Evolutionary conservation across 2,888 invertebrate genomes (phyloP).

Genomic region (Muscina levida): DNA sequence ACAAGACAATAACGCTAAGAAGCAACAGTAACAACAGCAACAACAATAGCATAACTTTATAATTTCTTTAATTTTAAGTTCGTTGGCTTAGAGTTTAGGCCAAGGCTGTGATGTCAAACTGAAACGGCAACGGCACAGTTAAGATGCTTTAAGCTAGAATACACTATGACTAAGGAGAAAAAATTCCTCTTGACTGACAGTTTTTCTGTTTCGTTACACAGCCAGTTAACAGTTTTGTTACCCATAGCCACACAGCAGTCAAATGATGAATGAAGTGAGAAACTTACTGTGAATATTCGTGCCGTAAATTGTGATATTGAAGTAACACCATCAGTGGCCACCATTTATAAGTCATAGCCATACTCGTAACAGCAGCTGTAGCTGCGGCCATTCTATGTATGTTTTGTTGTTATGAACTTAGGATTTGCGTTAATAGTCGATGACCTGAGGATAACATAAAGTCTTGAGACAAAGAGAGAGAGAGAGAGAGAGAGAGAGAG

Average conservation of each 20-base stretch:
- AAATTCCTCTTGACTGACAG: slow-evolving; percentile 7
- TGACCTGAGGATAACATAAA: slow-evolving; percentile 9
- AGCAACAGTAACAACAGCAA: too few species aligned
- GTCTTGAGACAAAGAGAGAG: too few species aligned
- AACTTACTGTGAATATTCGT: too few species aligned
- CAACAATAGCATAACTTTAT: too few species aligned
- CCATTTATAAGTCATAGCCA: slow-evolving; percentile 17
- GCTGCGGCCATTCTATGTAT: too few species aligned
- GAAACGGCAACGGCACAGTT: slow-evolving; percentile 44
- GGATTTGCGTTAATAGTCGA: slow-evolving; percentile 24
- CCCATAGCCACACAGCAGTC: too few species aligned
- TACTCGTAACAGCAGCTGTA: too few species aligned
- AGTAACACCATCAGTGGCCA: too few species aligned
- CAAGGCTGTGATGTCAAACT: slow-evolving; percentile 71
- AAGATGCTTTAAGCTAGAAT: slow-evolving; percentile 25
- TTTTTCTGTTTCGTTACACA: background rate
- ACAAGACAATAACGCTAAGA: background rate
- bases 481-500: too few species aligned
- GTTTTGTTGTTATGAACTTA: slow-evolving; percentile 24
- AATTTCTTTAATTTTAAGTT: slow-evolving; percentile 69
- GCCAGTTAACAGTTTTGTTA: background rate
- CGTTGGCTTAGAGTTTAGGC: slow-evolving; percentile 76
- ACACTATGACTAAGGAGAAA: too few species aligned
- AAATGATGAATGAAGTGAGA: slow-evolving; percentile 33
- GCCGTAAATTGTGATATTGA: too few species aligned